These are phyloP conservation scores for Galerucella pusilla DNA, from an alignment of 2,888 invertebrate genomes.

Conservation along the genomic window DNA sequence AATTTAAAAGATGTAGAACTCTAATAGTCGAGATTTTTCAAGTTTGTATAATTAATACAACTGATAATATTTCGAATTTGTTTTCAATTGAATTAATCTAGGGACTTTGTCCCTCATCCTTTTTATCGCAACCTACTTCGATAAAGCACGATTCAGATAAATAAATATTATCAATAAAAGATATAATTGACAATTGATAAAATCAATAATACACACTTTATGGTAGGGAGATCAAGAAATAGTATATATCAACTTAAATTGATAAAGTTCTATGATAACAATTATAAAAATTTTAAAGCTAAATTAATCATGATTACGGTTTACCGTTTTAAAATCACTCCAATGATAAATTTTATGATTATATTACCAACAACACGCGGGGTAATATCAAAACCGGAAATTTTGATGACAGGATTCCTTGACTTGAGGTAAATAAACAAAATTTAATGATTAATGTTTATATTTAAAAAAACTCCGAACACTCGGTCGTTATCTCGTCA, in stretches of 20 bases:
- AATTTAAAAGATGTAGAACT: too few species aligned
- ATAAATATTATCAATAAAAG: too few species aligned
- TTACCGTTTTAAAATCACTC: neutral
- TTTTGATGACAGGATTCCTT: neutral
- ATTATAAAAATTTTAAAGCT: neutral
- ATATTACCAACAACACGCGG: neutral
- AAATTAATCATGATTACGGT: neutral
- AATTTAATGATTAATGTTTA: neutral
- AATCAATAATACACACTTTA: neutral
- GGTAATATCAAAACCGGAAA: neutral
- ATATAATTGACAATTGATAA: neutral
- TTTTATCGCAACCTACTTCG: too few species aligned
- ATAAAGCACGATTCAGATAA: too few species aligned
- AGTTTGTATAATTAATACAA: too few species aligned
- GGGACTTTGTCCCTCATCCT: too few species aligned
- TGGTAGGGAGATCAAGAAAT: neutral
- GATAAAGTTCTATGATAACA: neutral
- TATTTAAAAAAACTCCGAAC: neutral
- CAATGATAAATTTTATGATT: neutral
- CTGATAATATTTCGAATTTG: too few species aligned
- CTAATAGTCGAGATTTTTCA: too few species aligned
- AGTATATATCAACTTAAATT: neutral
- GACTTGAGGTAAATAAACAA: slow-evolving; percentile 4
- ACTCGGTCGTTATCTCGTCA: neutral
- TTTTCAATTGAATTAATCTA: too few species aligned